phyloP scores from a whole-genome alignment of 30 jellyfish, hydroid and myxozoan genomes.

The Cassiopea xamachana region DNA sequence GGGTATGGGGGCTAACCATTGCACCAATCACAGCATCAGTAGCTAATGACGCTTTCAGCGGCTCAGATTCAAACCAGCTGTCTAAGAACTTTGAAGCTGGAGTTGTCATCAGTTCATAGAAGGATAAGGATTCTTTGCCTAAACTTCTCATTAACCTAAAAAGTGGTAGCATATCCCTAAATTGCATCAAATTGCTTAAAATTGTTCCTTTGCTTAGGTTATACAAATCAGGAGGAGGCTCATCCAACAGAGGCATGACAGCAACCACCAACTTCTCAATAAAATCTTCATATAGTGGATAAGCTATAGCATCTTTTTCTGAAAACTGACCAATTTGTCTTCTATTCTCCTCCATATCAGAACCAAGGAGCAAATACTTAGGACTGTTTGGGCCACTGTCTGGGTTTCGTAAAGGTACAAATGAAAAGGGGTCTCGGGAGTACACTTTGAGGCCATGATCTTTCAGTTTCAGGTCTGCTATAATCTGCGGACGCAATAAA shows the following conservation, averaged over 20 bases:
- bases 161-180: constrained; percentile 36
- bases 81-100: constrained; percentile 66
- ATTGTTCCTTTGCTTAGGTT: constrained; percentile 33
- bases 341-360: constrained; percentile 55
- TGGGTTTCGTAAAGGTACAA: constrained; percentile 51
- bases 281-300: constrained; percentile 51
- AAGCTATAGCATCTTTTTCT: constrained; percentile 53
- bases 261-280: constrained; percentile 47
- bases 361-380: constrained; percentile 44
- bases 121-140: constrained; percentile 38
- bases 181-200: constrained; percentile 4
- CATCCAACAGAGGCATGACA: constrained; percentile 64
- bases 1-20: constrained; percentile 69
- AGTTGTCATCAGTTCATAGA: constrained; percentile 62
- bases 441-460: constrained; percentile 54
- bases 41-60: constrained; percentile 59
- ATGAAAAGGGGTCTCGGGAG: constrained; percentile 57
- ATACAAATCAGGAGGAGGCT: constrained; percentile 64
- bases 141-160: constrained; percentile 29
- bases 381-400: constrained; percentile 35
- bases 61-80: constrained; percentile 67
- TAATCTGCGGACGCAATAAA: constrained; percentile 51
- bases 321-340: constrained; percentile 58
- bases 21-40: constrained; percentile 68
- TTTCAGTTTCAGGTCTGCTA: constrained; percentile 49